Evolutionary conservation across 2,797 vertebrate genomes (phyloP).

Genomic region (Malacoctenus gilli): DNA sequence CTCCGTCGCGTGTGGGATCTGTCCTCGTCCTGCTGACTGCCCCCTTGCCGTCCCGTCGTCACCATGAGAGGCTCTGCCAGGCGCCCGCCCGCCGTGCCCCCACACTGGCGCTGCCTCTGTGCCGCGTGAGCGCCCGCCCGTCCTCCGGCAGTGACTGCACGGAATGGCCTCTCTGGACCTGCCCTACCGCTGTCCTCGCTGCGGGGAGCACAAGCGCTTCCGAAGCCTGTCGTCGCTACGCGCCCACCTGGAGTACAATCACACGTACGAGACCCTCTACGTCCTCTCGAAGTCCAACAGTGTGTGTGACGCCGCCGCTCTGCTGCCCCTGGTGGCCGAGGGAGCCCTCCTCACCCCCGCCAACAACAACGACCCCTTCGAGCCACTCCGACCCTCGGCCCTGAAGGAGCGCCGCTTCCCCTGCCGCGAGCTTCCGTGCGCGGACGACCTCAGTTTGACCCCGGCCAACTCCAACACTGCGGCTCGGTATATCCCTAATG

Average conservation of each 20-base stretch:
- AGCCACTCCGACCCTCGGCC: constrained; percentile 85
- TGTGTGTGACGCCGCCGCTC: constrained; percentile 91
- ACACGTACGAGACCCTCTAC: constrained; percentile 99
- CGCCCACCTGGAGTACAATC: constrained; percentile 98
- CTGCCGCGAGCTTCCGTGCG: constrained; percentile 88
- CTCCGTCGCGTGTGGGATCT: constrained; percentile 28
- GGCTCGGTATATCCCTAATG: constrained; percentile 92
- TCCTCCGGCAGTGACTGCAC: constrained; percentile 71
- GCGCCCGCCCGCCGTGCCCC: constrained; percentile 58
- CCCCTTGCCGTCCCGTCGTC: constrained; percentile 39
- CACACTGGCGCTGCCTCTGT: constrained; percentile 66
- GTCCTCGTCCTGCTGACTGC: constrained; percentile 22
- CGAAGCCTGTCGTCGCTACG: constrained; percentile 96
- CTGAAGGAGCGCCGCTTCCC: constrained; percentile 90
- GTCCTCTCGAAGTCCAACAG: constrained; percentile 98
- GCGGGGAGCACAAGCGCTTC: constrained; percentile 99
- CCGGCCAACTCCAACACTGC: constrained; percentile 79
- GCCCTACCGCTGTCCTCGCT: constrained; percentile 97
- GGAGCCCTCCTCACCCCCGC: constrained; percentile 83
- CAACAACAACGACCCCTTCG: constrained; percentile 87
- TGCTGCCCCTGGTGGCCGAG: constrained; percentile 89
- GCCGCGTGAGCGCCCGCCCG: constrained; percentile 74
- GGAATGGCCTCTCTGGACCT: constrained; percentile 98
- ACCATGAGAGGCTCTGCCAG: constrained; percentile 75
- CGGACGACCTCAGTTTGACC: constrained; percentile 89